Base-by-base conservation (phyloP, 2,888 invertebrate genomes). In the Pachymerium ferrugineum region DNA sequence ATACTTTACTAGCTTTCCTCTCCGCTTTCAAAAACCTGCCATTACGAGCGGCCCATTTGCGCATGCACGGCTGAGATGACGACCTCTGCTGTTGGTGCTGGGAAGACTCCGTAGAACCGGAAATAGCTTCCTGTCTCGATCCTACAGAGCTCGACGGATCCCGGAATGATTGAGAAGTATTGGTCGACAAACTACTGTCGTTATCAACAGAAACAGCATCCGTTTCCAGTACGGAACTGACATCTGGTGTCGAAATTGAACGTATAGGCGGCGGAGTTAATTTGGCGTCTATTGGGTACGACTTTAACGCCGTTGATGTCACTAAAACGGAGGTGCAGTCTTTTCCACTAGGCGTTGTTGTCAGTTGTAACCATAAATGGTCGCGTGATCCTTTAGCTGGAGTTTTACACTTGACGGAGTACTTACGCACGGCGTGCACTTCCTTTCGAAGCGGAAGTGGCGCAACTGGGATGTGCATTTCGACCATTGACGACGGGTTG, bases 1-100 rank as follows among this genome's bases (percentile, higher is more conserved):
- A 84, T 3, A 96, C 97, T 84, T 97, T 95, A 12, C 97, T 96
- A 0, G 97, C 97, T 82, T 97, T 97, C 81, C 96, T 95, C 82
- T 97, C 96, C 72, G 94, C 86, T 68, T 80, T 79, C 3, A 83
- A 81, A 47, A 75, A 79, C 74, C 75, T 30, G 1, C 76, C 76
- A 28, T 76, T 74, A 5, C 74, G 62, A 14, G 74, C 54, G n/a
- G 75, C 67, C 29, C 73, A 74, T 72, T 62, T 76, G 14, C 73
- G 62, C 16, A 76, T 67, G 54, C 74, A 76, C 31, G 47, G 75
- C 16, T 29, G 29, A n/a, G 73, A 73, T 5, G 19, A 31, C 22
- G 73, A 68, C 12, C 73, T 62, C 5, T 10, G 22, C 25, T 67
- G 29, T n/a, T 29, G 42, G 8, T 25, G 12, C 6, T 69, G 70